Evolutionary conservation across 1,140 invertebrate genomes (phyloP).

Genomic region (Euglossa dilemma): DNA sequence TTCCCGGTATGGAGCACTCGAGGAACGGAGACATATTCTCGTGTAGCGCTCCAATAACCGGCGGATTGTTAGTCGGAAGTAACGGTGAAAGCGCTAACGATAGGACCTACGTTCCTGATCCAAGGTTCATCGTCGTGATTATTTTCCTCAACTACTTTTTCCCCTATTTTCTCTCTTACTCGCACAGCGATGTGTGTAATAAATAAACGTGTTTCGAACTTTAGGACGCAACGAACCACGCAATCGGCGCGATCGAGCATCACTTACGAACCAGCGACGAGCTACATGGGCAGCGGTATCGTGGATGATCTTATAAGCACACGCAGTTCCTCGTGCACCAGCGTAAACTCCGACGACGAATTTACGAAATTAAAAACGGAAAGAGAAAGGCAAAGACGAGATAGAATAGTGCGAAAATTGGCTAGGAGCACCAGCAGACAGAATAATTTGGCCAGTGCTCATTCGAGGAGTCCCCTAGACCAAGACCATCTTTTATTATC

Average conservation of each 20-base stretch:
- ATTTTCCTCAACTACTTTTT: too few species aligned
- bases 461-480: slow-evolving; percentile 53
- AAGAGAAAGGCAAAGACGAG: slow-evolving; percentile 80
- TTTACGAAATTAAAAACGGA: slow-evolving; percentile 82
- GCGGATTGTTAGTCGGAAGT: neutral
- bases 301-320: slow-evolving; percentile 59
- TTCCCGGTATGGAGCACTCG: slow-evolving; percentile 72
- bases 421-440: slow-evolving; percentile 78
- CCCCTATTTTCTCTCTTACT: neutral
- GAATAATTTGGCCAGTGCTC: slow-evolving; percentile 27
- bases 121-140: slow-evolving; percentile 24
- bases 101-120: neutral
- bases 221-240: slow-evolving; percentile 52
- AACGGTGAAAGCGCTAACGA: neutral
- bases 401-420: slow-evolving; percentile 80
- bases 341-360: slow-evolving; percentile 78
- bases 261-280: slow-evolving; percentile 55
- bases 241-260: slow-evolving; percentile 65
- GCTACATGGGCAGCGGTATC: slow-evolving; percentile 44
- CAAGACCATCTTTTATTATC: slow-evolving; percentile 69
- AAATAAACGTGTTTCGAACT: slow-evolving; percentile 51
- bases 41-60: slow-evolving; percentile 72
- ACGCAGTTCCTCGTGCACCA: slow-evolving; percentile 50
- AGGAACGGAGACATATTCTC: slow-evolving; percentile 83
- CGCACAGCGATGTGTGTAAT: neutral